A percentile compares a stretch with the other conserved stretches of the same genome.
These are phyloP conservation scores for Canis aureus DNA, from an alignment of 2,113 vertebrate genomes.

Conservation along the genomic window DNA sequence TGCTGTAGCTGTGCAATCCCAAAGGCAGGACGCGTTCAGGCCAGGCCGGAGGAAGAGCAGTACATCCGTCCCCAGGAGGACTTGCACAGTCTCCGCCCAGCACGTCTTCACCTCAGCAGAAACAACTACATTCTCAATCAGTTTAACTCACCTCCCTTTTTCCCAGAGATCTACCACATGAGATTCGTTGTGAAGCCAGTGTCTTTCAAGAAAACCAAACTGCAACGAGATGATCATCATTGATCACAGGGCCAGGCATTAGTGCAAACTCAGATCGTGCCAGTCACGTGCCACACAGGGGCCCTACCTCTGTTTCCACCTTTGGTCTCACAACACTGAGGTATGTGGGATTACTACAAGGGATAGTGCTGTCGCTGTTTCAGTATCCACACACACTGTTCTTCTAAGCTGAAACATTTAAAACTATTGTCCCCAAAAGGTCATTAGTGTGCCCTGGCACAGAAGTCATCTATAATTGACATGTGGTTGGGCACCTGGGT, in stretches of 20 bases:
- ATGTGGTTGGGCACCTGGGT: too few relatives aligned
- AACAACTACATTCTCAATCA: not conserved
- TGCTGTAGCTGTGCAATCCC: not conserved
- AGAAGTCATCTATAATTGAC: not conserved
- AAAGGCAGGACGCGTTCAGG: not conserved
- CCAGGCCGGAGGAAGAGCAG: not conserved
- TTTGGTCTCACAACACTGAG: not conserved
- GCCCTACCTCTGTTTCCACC: not conserved
- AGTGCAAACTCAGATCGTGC: accelerated
- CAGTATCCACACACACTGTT: not conserved
- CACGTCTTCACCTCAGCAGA: not conserved
- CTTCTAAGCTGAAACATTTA: not conserved
- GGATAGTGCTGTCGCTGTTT: not conserved
- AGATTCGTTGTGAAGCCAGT: not conserved
- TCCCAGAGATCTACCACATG: not conserved
- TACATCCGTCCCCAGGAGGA: not conserved
- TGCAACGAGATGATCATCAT: not conserved
- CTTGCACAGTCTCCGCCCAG: not conserved
- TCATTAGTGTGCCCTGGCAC: not conserved
- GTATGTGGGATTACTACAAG: not conserved
- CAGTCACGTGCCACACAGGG: not conserved
- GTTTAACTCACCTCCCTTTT: not conserved
- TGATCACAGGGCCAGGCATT: not conserved
- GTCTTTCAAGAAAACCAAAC: not conserved
- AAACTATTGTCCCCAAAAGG: constrained; percentile 3